phyloP scores from a whole-genome alignment of 2,797 vertebrate genomes.

The Manis crassicaudata region DNA sequence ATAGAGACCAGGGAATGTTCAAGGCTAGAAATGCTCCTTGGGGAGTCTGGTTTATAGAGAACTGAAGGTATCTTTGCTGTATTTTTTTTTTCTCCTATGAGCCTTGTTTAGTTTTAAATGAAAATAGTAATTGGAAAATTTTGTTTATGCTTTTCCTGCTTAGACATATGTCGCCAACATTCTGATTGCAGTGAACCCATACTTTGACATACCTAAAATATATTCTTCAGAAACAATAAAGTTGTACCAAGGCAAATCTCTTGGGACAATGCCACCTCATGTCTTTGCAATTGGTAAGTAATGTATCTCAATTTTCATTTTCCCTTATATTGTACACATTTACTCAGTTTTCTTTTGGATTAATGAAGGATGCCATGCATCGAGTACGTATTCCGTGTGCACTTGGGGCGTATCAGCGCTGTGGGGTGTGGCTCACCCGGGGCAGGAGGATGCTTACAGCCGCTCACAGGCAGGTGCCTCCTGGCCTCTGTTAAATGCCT shows the following conservation, averaged over 20 bases:
- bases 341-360: conserved; percentile 21
- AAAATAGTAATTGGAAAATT: conserved; percentile 43
- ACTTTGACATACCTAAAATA: conserved; percentile 96
- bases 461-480: neutral
- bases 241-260: conserved; percentile 93
- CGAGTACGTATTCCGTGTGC: neutral
- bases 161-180: conserved; percentile 99
- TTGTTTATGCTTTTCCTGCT: conserved; percentile 44
- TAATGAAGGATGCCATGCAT: neutral
- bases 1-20: neutral
- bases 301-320: conserved; percentile 4
- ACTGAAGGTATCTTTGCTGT: neutral
- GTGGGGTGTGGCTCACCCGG: neutral
- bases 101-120: conserved; percentile 45
- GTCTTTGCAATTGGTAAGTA: conserved; percentile 96
- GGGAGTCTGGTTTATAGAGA: neutral
- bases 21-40: neutral
- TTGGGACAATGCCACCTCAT: conserved; percentile 96
- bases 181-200: conserved; percentile 97
- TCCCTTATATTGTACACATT: neutral
- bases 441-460: neutral
- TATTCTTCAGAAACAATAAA: conserved; percentile 93
- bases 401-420: neutral
- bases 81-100: conserved; percentile 21
- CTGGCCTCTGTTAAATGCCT: neutral